Evolutionary conservation across 2,888 invertebrate species (phyloP).

Genomic region (Desoria tigrina): DNA sequence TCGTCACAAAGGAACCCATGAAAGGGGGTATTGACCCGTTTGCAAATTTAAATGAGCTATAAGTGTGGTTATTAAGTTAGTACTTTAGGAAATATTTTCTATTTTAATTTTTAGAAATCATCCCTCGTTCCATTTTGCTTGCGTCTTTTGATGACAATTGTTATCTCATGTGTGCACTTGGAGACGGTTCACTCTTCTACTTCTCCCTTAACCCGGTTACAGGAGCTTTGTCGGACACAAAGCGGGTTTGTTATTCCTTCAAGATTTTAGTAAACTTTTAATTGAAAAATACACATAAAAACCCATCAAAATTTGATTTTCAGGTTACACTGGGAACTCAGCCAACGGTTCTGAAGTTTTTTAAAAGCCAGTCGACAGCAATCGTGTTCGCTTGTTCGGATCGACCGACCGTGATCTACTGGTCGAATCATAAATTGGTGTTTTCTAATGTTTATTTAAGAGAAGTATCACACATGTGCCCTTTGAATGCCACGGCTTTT

Average conservation of each 20-base stretch:
- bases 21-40: conserved; percentile 68
- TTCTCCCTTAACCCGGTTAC: conserved; percentile 77
- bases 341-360: conserved; percentile 88
- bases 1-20: conserved; percentile 81
- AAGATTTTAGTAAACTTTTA: neutral
- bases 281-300: neutral
- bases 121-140: conserved; percentile 93
- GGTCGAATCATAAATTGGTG: conserved; percentile 96
- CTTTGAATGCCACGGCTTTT: conserved; percentile 91
- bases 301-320: conserved; percentile 7
- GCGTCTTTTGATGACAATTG: conserved; percentile 89
- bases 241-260: too few species aligned
- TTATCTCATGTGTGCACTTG: conserved; percentile 87
- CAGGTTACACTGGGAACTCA: conserved; percentile 92
- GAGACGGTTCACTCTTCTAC: conserved; percentile 97
- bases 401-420: conserved; percentile 97
- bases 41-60: neutral
- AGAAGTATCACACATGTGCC: conserved; percentile 95
- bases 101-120: conserved; percentile 72
- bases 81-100: conserved; percentile 3
- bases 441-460: conserved; percentile 97
- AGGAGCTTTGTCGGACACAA: conserved; percentile 80
- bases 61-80: neutral
- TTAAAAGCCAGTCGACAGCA: conserved; percentile 83
- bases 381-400: conserved; percentile 99